Base-by-base conservation (phyloP, 2,888 invertebrate genomes). In the Pachymerium ferrugineum region DNA sequence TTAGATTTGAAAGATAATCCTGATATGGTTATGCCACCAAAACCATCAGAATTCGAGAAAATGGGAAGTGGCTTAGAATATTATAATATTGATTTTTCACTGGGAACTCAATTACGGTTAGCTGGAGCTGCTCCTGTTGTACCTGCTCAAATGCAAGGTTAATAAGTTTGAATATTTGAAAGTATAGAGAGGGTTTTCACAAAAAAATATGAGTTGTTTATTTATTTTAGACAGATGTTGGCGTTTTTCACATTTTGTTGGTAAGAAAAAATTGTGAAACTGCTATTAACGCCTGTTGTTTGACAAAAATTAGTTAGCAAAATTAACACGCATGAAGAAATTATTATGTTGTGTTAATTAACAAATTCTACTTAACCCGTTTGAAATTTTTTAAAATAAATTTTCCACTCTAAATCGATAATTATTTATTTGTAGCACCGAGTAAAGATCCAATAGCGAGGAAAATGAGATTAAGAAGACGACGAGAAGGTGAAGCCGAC, bases 1-100 rank as follows among this genome's bases (percentile, higher is more conserved):
- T 85, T 99, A 70, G 97, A 97, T 84, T 86, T 97, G 69, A 89
- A 92, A 76, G 93, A 94, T 78, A 99, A 99, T 86, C 93, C 85
- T 33, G 96, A 97, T 79, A 85, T 99, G 77, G 90, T 97, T 76
- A 97, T 99, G 95, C 99, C 99, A 0, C 94, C 94, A 2, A 97
- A 97, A 83, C 98, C 98, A 0, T 90, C 94, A 82, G 85, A 89
- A 30, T 88, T 90, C 78, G 86, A 89, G 76, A 91, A 92, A 1
- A 86, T 92, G 47, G 94, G 93, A 0, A 84, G 94, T 70, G 93
- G 93, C 81, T 78, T 83, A 42, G 84, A 86, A 74, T 99, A 92
- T 84, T 99, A 99, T 83, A 99, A 99, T 81, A 97, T 99, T 74
- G 99, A 99, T 85, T 99, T 99, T 85, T 97, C 97, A 0, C 85